Conservation (phyloP, 2,797 vertebrate species). For the Molothrus aeneus region DNA sequence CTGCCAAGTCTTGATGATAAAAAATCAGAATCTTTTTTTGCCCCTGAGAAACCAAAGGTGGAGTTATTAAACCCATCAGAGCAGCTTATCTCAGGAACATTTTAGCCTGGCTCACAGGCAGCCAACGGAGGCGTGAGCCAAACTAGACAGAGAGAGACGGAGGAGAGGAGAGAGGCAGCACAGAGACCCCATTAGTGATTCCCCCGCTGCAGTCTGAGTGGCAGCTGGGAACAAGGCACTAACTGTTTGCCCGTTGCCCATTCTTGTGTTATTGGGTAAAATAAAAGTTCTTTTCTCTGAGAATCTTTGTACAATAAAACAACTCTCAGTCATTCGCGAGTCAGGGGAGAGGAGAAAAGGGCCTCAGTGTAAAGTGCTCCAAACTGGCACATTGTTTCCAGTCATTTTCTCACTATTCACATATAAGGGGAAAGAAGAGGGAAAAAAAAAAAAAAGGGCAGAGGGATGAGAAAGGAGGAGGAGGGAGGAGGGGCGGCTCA, state of each 20-base stretch:
- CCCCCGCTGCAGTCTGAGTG: conserved; percentile 77
- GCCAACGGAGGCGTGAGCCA: conserved; percentile 67
- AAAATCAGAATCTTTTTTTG: conserved; percentile 74
- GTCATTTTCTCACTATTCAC: conserved; percentile 73
- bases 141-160: neutral
- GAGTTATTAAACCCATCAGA: conserved; percentile 78
- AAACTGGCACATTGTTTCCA: conserved; percentile 70
- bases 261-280: conserved; percentile 79
- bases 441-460: neutral
- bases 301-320: conserved; percentile 72
- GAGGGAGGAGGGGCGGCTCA: neutral
- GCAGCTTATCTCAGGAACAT: conserved; percentile 75
- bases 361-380: conserved; percentile 64
- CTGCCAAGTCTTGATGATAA: conserved; percentile 73
- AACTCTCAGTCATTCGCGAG: conserved; percentile 70
- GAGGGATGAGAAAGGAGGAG: conserved; percentile 43
- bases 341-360: conserved; percentile 65
- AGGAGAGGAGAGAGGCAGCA: conserved; percentile 8
- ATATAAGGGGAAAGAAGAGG: conserved; percentile 25
- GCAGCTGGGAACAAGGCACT: conserved; percentile 84
- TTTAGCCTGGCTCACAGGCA: conserved; percentile 65
- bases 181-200: conserved; percentile 79
- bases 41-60: conserved; percentile 79
- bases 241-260: conserved; percentile 82
- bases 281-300: conserved; percentile 81